These are phyloP conservation scores for Ianthella basta DNA, from an alignment of 37 sponge, comb jelly and placozoan genomes.

Conservation along the genomic window DNA sequence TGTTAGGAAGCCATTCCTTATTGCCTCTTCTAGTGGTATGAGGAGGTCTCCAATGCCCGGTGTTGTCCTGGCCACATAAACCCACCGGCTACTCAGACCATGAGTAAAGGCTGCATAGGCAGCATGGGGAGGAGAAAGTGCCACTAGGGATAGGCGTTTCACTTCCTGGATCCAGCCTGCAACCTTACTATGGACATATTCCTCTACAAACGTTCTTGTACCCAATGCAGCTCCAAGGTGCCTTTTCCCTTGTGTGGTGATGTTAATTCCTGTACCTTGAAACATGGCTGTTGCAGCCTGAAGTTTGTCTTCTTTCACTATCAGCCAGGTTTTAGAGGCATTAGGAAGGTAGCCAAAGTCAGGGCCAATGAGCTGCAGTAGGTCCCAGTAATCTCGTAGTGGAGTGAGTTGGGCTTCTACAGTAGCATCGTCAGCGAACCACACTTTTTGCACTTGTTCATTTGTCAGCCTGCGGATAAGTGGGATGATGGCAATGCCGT, in stretches of 20 bases:
- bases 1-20: background rate
- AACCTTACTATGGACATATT: background rate
- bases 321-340: constrained; percentile 22
- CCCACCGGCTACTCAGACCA: background rate
- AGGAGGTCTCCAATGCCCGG: background rate
- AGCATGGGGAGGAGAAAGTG: background rate
- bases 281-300: background rate
- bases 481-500: background rate
- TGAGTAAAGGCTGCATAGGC: background rate
- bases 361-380: constrained; percentile 5
- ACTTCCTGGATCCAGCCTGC: background rate
- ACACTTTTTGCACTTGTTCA: background rate
- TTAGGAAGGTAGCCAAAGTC: too few relatives aligned
- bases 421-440: background rate
- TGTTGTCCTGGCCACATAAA: background rate
- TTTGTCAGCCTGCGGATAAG: constrained; percentile 12
- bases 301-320: constrained; percentile 21
- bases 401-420: background rate
- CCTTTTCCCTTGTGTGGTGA: constrained; percentile 1
- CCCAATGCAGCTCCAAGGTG: background rate
- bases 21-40: background rate
- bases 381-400: constrained; percentile 22
- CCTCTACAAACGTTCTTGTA: background rate
- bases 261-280: background rate
- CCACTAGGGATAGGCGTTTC: background rate